Evolutionary conservation across 2,113 vertebrate genomes (phyloP).

Genomic region (Isurus oxyrinchus): DNA sequence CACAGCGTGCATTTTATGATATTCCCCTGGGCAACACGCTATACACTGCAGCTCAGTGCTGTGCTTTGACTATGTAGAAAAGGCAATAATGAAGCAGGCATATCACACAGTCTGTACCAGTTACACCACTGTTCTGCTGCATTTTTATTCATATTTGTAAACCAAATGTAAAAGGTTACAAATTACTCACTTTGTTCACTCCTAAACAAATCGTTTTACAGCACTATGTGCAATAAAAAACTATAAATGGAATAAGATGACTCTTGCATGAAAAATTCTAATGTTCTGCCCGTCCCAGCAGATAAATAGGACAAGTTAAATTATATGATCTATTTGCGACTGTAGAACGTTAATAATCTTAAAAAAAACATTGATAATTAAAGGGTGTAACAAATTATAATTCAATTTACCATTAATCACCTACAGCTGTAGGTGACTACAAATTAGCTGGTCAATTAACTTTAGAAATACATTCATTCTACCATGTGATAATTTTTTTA

Average conservation of each 20-base stretch:
- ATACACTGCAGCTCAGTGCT: neutral
- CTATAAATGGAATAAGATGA: neutral
- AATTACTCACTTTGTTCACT: neutral
- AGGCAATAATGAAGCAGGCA: neutral
- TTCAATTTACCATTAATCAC: conserved; percentile 31
- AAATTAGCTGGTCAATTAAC: conserved; percentile 29
- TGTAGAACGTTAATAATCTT: neutral
- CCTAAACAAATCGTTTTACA: neutral
- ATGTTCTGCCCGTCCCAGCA: neutral
- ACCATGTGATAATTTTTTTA: neutral
- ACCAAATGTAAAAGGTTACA: neutral
- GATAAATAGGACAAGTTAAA: conserved; percentile 17
- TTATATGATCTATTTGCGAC: conserved; percentile 4
- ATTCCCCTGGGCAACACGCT: neutral
- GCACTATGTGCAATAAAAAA: neutral
- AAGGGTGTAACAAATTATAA: conserved; percentile 15
- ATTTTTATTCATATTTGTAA: neutral
- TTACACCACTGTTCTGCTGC: neutral
- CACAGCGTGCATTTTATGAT: too few species aligned
- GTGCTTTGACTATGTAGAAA: neutral
- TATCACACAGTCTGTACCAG: neutral
- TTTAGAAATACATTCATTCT: neutral
- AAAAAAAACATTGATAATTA: conserved; percentile 8
- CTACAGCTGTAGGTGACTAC: conserved; percentile 8
- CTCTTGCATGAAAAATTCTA: neutral